These are phyloP conservation scores for Dendrocincla tyrannina DNA, from an alignment of 2,797 vertebrate genomes.

Conservation along the genomic window DNA sequence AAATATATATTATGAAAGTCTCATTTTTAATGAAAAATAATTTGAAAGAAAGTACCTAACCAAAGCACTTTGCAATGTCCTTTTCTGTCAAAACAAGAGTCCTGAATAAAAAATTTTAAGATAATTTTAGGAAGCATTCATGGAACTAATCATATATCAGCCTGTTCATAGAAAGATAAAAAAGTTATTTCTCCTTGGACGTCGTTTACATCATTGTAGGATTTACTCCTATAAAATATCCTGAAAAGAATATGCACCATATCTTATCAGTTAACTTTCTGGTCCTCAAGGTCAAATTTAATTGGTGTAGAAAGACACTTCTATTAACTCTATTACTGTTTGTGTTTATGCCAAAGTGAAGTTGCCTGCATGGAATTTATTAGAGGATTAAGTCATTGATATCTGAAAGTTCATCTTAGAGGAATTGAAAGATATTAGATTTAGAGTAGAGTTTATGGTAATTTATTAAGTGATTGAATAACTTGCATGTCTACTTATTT, in stretches of 20 bases:
- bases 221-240: not conserved
- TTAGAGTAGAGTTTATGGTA: slow-evolving; percentile 18
- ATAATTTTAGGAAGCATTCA: not conserved
- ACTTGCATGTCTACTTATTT: slow-evolving; percentile 40
- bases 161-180: not conserved
- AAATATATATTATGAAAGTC: not conserved
- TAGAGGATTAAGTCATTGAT: slow-evolving; percentile 22
- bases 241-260: not conserved
- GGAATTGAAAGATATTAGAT: slow-evolving; percentile 11
- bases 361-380: not conserved
- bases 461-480: slow-evolving; percentile 45
- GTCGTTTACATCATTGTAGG: not conserved
- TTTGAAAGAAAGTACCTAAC: not conserved
- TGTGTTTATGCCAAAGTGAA: not conserved
- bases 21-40: not conserved
- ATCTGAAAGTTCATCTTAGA: slow-evolving; percentile 19
- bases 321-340: not conserved
- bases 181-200: not conserved
- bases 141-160: not conserved
- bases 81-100: not conserved
- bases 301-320: not conserved
- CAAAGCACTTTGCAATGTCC: not conserved
- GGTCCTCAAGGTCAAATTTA: slow-evolving; percentile 34
- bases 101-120: not conserved
- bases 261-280: not conserved